Conservation (phyloP, 2,797 vertebrate species). For the Liasis olivaceus region DNA sequence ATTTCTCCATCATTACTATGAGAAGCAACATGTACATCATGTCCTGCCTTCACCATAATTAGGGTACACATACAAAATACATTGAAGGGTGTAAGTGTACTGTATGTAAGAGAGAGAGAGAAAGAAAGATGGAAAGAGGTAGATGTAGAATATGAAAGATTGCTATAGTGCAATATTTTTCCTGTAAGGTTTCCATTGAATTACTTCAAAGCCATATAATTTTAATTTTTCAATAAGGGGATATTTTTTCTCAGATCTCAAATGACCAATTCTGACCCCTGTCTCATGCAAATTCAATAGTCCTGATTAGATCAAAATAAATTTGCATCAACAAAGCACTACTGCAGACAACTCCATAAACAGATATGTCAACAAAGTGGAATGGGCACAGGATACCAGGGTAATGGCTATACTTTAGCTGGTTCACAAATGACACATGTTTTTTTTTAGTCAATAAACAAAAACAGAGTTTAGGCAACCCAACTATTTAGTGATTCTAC, state of each 20-base stretch:
- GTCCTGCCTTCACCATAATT: not conserved
- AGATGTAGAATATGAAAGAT: not conserved
- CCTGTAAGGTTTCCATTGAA: not conserved
- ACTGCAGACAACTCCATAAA: not conserved
- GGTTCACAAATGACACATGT: not conserved
- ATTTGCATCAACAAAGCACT: not conserved
- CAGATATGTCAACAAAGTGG: not conserved
- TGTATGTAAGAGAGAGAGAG: not conserved
- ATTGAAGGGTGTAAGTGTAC: not conserved
- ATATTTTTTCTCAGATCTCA: not conserved
- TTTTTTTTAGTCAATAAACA: not conserved
- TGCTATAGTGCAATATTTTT: not conserved
- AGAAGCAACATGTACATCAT: not conserved
- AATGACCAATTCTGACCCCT: not conserved
- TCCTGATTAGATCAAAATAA: conserved; percentile 7
- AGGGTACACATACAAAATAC: not conserved
- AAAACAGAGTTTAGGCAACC: not conserved
- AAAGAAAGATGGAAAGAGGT: not conserved
- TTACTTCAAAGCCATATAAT: not conserved
- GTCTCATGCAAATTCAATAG: not conserved
- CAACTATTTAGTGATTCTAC: not conserved
- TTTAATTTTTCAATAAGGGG: not conserved
- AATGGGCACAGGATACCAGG: not conserved
- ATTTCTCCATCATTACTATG: not conserved
- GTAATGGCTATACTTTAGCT: not conserved